Percentiles rank a stretch among this genome's conserved stretches.
Evolutionary conservation across 2,113 vertebrate species (phyloP).

Genomic region (Xyliphius kryptos): DNA sequence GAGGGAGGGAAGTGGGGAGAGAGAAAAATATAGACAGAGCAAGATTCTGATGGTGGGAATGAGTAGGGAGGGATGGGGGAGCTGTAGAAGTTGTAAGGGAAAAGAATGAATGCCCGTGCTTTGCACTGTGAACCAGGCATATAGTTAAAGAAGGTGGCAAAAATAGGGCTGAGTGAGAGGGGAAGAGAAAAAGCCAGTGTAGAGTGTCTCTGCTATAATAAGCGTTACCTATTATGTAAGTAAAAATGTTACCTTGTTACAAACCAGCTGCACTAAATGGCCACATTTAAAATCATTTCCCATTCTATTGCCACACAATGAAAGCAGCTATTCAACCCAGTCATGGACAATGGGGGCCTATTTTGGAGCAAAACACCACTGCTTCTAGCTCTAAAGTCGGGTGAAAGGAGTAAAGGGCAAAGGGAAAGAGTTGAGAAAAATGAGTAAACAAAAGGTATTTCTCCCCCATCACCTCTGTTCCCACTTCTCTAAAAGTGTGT

Average conservation of each 20-base stretch:
- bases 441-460: constrained; percentile 12
- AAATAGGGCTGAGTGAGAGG: constrained; percentile 38
- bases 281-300: constrained; percentile 62
- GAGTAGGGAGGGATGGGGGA: constrained; percentile 21
- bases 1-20: constrained; percentile 36
- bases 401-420: constrained; percentile 24
- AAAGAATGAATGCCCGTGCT: constrained; percentile 34
- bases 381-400: constrained; percentile 50
- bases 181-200: too few species aligned
- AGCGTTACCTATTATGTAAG: constrained; percentile 45
- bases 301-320: constrained; percentile 66
- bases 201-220: constrained; percentile 34
- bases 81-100: constrained; percentile 30
- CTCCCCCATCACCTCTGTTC: too few species aligned
- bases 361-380: constrained; percentile 60
- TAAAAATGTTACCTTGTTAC: constrained; percentile 61
- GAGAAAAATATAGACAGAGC: constrained; percentile 37
- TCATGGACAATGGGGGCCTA: constrained; percentile 61
- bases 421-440: constrained; percentile 33
- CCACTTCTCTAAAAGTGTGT: constrained; percentile 37
- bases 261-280: constrained; percentile 62
- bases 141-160: constrained; percentile 58
- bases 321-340: constrained; percentile 56
- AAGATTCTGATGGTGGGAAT: neutral
- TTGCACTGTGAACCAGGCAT: constrained; percentile 58